phyloP scores from a whole-genome alignment of 1,140 invertebrate genomes.

The Drusus annulatus region DNA sequence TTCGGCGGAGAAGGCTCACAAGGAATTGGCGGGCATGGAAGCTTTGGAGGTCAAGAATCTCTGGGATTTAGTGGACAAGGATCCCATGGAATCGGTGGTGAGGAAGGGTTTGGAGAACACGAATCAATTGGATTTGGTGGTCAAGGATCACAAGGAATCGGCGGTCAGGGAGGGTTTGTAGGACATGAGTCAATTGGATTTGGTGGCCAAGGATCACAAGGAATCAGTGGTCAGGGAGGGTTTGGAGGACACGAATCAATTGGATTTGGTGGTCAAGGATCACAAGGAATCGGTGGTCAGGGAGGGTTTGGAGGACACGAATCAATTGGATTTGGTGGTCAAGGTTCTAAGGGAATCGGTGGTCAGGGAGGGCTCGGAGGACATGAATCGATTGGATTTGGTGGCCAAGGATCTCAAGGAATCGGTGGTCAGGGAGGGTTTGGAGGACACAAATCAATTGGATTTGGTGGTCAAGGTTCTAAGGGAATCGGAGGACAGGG shows the following conservation, averaged over 20 bases:
- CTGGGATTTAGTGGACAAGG: too few species aligned
- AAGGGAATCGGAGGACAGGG: constrained; percentile 57
- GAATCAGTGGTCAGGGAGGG: not conserved
- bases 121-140: too few species aligned
- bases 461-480: constrained; percentile 58
- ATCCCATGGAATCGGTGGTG: too few species aligned
- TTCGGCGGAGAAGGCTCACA: constrained; percentile 58
- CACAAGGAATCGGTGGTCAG: not conserved
- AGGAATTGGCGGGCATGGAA: constrained; percentile 56
- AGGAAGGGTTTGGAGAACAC: too few species aligned
- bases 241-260: too few species aligned
- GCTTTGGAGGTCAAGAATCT: not conserved
- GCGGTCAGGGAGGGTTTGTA: not conserved
- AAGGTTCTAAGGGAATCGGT: not conserved
- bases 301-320: too few species aligned
- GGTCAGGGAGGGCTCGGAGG: constrained; percentile 65
- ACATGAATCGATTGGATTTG: constrained; percentile 64
- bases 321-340: not conserved
- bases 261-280: not conserved
- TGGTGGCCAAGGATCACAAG: not conserved
- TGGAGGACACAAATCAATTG: constrained; percentile 65
- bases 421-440: constrained; percentile 62
- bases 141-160: not conserved
- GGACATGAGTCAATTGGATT: too few species aligned
- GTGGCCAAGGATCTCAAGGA: constrained; percentile 44